Conservation (phyloP, 2,113 vertebrate species). For the Osmerus mordax region DNA sequence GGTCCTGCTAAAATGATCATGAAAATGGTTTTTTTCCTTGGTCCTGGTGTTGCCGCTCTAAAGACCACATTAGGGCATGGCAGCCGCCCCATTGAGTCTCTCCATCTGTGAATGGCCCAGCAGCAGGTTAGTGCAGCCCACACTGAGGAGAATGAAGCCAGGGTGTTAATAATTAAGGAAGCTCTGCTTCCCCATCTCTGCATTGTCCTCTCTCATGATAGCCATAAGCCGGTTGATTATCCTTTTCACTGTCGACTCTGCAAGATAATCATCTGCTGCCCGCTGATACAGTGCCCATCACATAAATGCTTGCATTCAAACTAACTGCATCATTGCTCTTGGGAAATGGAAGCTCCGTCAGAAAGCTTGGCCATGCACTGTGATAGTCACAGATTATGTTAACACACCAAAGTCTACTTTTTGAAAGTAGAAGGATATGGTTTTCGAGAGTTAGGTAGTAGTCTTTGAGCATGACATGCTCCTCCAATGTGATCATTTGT, state of each 20-base stretch:
- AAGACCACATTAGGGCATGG: constrained; percentile 49
- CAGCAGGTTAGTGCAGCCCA: constrained; percentile 64
- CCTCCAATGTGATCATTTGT: constrained; percentile 9
- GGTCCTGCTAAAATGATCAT: constrained; percentile 45
- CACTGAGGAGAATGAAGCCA: constrained; percentile 45
- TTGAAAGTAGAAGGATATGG: constrained; percentile 10
- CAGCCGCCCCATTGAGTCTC: constrained; percentile 38
- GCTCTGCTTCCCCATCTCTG: constrained; percentile 33
- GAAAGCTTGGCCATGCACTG: constrained; percentile 42
- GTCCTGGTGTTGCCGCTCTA: constrained; percentile 39
- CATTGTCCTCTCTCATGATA: constrained; percentile 53
- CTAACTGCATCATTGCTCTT: constrained; percentile 57
- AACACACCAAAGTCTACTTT: constrained; percentile 37
- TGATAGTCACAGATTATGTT: constrained; percentile 47
- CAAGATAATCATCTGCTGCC: constrained; percentile 66
- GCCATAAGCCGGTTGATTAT: constrained; percentile 66
- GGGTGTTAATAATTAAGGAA: constrained; percentile 68
- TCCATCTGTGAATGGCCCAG: constrained; percentile 49
- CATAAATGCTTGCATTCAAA: constrained; percentile 50
- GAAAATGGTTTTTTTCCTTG: constrained; percentile 55
- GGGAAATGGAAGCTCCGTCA: constrained; percentile 54
- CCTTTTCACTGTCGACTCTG: constrained; percentile 54
- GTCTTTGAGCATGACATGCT: background rate
- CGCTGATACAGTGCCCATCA: constrained; percentile 58
- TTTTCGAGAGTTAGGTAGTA: constrained; percentile 2